phyloP scores from a whole-genome alignment of 1,140 invertebrate genomes.

The Drosophila parvula region DNA sequence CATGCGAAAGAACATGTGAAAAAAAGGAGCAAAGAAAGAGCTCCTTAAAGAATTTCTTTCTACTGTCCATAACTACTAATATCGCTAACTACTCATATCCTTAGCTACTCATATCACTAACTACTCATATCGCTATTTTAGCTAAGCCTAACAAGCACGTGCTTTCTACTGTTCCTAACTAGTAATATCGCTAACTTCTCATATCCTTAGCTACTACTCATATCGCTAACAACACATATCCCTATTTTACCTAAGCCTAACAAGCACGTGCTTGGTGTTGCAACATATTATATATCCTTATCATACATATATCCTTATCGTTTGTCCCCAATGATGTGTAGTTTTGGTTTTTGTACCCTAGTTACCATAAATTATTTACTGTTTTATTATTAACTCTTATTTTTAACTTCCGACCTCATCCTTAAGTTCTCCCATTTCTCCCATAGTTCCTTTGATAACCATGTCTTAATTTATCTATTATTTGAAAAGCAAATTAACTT shows the following conservation, averaged over 20 bases:
- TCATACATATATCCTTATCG: too few species aligned
- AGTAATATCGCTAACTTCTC: neutral
- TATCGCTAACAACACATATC: too few species aligned
- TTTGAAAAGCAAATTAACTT: neutral
- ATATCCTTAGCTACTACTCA: too few species aligned
- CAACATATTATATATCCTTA: too few species aligned
- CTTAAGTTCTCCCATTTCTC: neutral
- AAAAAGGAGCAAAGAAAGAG: neutral
- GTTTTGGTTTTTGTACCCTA: neutral
- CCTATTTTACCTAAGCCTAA: too few species aligned
- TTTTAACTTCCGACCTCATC: neutral
- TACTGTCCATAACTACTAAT: neutral
- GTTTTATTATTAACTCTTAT: neutral
- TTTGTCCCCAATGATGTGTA: too few species aligned
- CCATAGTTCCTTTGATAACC: too few species aligned
- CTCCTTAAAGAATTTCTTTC: neutral
- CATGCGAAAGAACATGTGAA: conserved; percentile 8
- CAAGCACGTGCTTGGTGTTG: too few species aligned
- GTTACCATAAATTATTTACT: too few species aligned
- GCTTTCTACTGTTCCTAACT: neutral
- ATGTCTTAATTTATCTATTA: neutral
- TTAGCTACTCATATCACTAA: neutral
- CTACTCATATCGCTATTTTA: neutral
- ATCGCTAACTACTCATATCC: neutral
- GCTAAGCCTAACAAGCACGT: too few species aligned